Conservation (phyloP, 2,797 vertebrate species). For the Catostomus latipinnis region DNA sequence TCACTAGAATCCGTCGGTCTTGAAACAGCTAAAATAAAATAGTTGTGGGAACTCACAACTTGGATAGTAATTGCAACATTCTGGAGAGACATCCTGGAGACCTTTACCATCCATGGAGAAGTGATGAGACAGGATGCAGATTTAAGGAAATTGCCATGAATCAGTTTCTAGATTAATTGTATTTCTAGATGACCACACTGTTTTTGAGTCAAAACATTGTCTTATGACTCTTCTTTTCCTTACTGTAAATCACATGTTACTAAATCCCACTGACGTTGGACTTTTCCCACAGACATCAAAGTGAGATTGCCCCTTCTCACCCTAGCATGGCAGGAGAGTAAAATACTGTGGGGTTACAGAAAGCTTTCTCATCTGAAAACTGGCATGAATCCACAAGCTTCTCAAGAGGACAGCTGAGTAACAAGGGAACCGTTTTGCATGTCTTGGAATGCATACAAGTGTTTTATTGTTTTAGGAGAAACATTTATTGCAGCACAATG, state of each 20-base stretch:
- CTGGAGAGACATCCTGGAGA: background rate
- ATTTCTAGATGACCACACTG: background rate
- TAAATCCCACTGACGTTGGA: conserved; percentile 23
- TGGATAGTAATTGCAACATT: background rate
- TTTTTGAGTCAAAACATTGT: background rate
- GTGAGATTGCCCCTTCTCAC: conserved; percentile 7
- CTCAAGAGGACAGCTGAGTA: background rate
- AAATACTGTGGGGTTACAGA: conserved; percentile 4
- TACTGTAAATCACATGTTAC: conserved; percentile 29
- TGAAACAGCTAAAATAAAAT: background rate
- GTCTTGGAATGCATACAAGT: conserved; percentile 20
- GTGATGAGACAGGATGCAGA: background rate
- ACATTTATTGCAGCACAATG: background rate
- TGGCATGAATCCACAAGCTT: background rate
- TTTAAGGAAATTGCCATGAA: background rate
- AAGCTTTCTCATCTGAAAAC: conserved; percentile 2
- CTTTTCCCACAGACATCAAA: conserved; percentile 45
- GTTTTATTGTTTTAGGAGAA: conserved; percentile 29
- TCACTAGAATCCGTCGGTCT: background rate
- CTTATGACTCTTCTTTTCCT: conserved; percentile 23
- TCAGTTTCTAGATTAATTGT: background rate
- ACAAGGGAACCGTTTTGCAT: conserved; percentile 7
- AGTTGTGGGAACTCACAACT: background rate
- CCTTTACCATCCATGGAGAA: background rate
- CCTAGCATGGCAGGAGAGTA: background rate